A percentile compares a stretch with the other conserved stretches of the same genome.
phyloP scores from a whole-genome alignment of 2,113 vertebrate genomes.

The Malurus cyaneus region DNA sequence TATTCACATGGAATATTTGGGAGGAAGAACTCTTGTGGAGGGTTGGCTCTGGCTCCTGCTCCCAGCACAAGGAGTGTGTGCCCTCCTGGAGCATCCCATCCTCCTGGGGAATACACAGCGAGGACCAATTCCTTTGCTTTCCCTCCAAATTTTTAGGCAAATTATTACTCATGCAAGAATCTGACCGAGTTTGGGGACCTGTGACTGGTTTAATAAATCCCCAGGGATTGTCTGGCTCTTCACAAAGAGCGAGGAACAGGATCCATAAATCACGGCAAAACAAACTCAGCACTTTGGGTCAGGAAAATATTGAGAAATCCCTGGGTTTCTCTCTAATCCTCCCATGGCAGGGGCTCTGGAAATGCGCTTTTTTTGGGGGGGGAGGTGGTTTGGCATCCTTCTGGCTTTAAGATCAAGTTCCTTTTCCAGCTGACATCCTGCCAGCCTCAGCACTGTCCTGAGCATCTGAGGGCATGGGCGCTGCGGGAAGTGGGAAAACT shows the following conservation, averaged over 20 bases:
- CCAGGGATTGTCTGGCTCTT: slow-evolving; percentile 19
- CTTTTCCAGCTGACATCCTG: background rate
- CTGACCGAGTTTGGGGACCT: slow-evolving; percentile 15
- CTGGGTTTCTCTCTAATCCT: slow-evolving; percentile 48
- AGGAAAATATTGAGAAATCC: slow-evolving; percentile 63
- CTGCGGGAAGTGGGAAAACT: background rate
- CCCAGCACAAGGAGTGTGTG: fast-evolving
- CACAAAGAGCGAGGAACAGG: slow-evolving; percentile 28
- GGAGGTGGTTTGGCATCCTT: background rate
- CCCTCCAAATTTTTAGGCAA: background rate
- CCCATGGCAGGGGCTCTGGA: slow-evolving; percentile 32
- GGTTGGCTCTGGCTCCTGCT: background rate
- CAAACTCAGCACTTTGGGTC: slow-evolving; percentile 58
- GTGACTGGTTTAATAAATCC: slow-evolving; percentile 46
- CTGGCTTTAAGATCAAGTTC: background rate
- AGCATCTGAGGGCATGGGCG: background rate
- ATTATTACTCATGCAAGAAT: slow-evolving; percentile 35
- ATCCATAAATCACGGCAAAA: slow-evolving; percentile 57
- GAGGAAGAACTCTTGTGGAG: background rate
- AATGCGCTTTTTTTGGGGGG: background rate
- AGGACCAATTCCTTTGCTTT: background rate
- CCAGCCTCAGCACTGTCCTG: background rate
- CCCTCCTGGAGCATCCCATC: background rate
- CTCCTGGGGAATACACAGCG: background rate
- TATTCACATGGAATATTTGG: background rate